A percentile compares a stretch with the other conserved stretches of the same genome.
These are phyloP conservation scores for Acanthosoma haemorrhoidale DNA, from an alignment of 2,888 invertebrate species.

Conservation along the genomic window DNA sequence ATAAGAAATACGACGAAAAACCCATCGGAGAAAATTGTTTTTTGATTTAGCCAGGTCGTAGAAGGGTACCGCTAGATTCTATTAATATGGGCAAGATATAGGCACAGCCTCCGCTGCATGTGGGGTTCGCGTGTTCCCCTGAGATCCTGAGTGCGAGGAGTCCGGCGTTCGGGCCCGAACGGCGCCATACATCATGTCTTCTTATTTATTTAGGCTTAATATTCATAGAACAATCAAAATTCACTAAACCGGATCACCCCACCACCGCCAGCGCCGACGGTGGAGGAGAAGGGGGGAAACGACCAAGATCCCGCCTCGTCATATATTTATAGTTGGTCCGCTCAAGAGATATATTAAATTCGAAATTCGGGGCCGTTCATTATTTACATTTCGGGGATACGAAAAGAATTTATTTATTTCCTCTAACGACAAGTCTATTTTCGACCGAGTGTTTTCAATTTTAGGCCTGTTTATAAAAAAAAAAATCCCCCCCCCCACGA, in stretches of 20 bases:
- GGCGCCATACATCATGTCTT: background rate
- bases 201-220: background rate
- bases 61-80: background rate
- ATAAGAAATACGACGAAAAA: no score
- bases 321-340: no score
- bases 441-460: no score
- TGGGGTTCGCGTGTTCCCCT: background rate
- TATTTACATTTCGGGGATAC: no score
- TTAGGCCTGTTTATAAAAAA: background rate
- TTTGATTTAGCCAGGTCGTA: background rate
- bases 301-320: no score
- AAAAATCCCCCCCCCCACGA: background rate
- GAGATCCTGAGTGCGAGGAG: background rate
- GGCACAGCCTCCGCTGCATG: no score
- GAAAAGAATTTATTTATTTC: no score
- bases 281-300: background rate
- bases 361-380: no score
- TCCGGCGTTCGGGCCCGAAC: background rate
- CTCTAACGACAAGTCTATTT: no score
- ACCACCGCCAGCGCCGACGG: background rate
- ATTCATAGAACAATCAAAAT: conserved; percentile 7
- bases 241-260: background rate
- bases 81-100: background rate
- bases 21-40: background rate
- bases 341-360: no score